These are phyloP conservation scores for Callorhinus ursinus DNA, from an alignment of 2,113 vertebrate genomes.

Conservation along the genomic window DNA sequence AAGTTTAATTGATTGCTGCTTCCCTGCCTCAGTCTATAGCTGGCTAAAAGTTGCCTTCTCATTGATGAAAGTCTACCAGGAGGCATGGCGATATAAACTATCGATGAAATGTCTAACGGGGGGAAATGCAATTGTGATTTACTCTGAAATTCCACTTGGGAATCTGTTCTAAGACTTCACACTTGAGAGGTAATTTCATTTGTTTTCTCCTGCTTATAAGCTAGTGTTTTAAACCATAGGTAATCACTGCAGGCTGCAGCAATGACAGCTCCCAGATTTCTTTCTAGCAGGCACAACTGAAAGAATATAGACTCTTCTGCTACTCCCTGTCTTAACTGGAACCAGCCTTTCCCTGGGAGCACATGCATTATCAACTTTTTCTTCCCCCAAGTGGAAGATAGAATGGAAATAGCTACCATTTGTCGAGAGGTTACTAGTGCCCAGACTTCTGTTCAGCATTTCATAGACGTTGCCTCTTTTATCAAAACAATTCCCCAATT, in stretches of 20 bases:
- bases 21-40: background rate
- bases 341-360: background rate
- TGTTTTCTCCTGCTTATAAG: background rate
- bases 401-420: background rate
- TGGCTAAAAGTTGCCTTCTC: conserved; percentile 17
- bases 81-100: background rate
- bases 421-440: background rate
- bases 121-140: conserved; percentile 20
- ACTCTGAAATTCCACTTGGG: background rate
- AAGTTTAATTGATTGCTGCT: conserved; percentile 5
- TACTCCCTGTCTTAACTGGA: background rate
- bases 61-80: background rate
- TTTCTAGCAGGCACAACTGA: background rate
- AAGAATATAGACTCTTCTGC: background rate
- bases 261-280: background rate
- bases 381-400: background rate
- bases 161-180: conserved; percentile 20
- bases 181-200: background rate
- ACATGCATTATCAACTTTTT: background rate
- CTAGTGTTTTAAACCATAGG: background rate
- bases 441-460: background rate
- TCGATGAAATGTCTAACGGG: background rate
- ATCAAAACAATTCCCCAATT: background rate
- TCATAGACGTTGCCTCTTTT: background rate
- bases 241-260: background rate